Percentiles rank a stretch among this genome's conserved stretches.
Evolutionary conservation across 2,797 vertebrate genomes (phyloP).

Genomic region (Gobio occitaniae): DNA sequence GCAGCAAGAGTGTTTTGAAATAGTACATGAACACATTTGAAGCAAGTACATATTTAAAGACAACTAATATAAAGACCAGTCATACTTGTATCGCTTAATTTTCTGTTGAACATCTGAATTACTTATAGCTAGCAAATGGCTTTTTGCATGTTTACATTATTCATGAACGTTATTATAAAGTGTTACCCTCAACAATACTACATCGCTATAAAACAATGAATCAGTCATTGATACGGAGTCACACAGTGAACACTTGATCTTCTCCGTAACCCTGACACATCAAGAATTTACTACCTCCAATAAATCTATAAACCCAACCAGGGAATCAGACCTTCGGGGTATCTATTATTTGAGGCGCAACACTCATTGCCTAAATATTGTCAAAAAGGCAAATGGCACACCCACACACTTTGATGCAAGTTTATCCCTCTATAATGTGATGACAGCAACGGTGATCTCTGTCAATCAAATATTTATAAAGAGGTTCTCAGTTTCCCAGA

Average conservation of each 20-base stretch:
- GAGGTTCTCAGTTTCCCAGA: constrained; percentile 70
- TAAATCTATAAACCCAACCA: constrained; percentile 6
- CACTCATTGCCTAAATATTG: too few species aligned
- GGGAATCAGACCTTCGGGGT: background rate
- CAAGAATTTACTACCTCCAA: background rate
- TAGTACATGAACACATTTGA: too few species aligned
- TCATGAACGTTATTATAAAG: background rate
- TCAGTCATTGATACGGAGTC: background rate
- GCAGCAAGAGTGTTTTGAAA: too few species aligned
- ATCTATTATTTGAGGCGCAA: background rate
- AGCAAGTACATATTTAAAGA: too few species aligned
- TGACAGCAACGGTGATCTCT: constrained; percentile 49
- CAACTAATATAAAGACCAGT: too few species aligned
- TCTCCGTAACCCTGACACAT: background rate
- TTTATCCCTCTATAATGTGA: constrained; percentile 28
- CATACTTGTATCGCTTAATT: too few species aligned
- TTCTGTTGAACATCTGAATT: too few species aligned
- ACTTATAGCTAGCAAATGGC: too few species aligned
- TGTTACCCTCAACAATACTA: background rate
- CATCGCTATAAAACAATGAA: background rate
- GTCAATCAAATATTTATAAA: constrained; percentile 77
- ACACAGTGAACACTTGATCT: background rate
- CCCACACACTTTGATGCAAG: background rate
- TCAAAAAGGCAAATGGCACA: background rate
- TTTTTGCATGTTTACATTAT: background rate